phyloP scores from a whole-genome alignment of 2,113 vertebrate species.

The Colaptes auratus region DNA sequence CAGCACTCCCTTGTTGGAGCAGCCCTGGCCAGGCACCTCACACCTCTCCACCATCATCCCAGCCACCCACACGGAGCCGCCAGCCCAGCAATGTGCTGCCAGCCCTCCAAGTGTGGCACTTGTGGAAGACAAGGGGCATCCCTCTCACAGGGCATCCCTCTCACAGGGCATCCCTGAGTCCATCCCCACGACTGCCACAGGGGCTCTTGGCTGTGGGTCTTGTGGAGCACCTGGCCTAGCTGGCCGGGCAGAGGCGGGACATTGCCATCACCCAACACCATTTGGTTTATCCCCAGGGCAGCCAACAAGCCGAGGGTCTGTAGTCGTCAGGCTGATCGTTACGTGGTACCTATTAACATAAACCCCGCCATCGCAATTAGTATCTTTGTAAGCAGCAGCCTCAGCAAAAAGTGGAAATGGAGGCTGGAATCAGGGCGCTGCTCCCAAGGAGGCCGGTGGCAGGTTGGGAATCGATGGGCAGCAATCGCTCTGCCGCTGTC shows the following conservation, averaged over 20 bases:
- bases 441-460: slow-evolving; percentile 17
- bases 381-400: slow-evolving; percentile 50
- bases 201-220: not conserved
- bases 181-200: rapidly evolving
- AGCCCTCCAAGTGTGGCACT: not conserved
- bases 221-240: not conserved
- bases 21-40: rapidly evolving
- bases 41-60: not conserved
- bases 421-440: slow-evolving; percentile 25
- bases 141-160: not conserved
- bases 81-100: not conserved
- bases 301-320: not conserved
- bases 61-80: rapidly evolving
- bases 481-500: slow-evolving; percentile 1
- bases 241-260: not conserved
- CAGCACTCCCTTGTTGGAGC: not conserved
- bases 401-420: slow-evolving; percentile 59
- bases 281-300: not conserved
- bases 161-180: not conserved
- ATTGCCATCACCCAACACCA: not conserved
- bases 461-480: slow-evolving; percentile 40
- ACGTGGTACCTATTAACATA: slow-evolving; percentile 47
- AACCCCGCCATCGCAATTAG: slow-evolving; percentile 57
- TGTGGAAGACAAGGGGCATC: not conserved
- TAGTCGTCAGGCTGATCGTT: not conserved